Evolutionary conservation across 2,797 vertebrate species (phyloP).

Genomic region (Enteromius fasciolatus): DNA sequence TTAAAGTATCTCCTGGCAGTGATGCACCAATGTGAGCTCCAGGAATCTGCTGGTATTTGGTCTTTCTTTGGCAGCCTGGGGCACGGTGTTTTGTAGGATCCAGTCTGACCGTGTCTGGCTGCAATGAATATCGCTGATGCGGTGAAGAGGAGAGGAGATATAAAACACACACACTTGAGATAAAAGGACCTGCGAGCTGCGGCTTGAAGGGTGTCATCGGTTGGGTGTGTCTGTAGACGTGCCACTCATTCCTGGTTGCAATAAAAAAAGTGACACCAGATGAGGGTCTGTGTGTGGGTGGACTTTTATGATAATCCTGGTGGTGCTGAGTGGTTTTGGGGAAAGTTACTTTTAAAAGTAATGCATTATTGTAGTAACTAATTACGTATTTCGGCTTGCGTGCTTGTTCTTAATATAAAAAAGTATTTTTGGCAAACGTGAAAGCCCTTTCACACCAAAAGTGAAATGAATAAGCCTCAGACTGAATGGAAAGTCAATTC

Average conservation of each 20-base stretch:
- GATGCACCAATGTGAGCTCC: slow-evolving; percentile 30
- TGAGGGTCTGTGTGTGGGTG: slow-evolving; percentile 48
- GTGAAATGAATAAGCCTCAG: too few relatives aligned
- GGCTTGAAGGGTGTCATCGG: slow-evolving; percentile 55
- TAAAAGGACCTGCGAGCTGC: slow-evolving; percentile 53
- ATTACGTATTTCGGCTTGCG: too few relatives aligned
- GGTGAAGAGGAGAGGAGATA: slow-evolving; percentile 51
- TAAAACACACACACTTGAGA: slow-evolving; percentile 50
- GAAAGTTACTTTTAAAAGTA: too few relatives aligned
- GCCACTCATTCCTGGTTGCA: slow-evolving; percentile 75
- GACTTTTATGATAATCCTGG: slow-evolving; percentile 48
- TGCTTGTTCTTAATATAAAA: too few relatives aligned
- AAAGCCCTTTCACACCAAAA: too few relatives aligned
- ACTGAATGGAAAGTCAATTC: too few relatives aligned
- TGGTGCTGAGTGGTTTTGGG: background rate
- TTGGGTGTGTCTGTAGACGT: slow-evolving; percentile 74
- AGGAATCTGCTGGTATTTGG: slow-evolving; percentile 50
- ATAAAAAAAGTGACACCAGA: slow-evolving; percentile 73
- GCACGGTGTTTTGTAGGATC: slow-evolving; percentile 65
- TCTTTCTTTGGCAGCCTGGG: slow-evolving; percentile 45
- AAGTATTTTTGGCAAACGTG: too few relatives aligned
- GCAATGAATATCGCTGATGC: slow-evolving; percentile 60
- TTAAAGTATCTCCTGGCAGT: slow-evolving; percentile 36
- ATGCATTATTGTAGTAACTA: too few relatives aligned
- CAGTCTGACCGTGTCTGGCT: slow-evolving; percentile 66